Evolutionary conservation across 2,888 invertebrate species (phyloP).

Genomic region (Acanthococcus lagerstroemiae): DNA sequence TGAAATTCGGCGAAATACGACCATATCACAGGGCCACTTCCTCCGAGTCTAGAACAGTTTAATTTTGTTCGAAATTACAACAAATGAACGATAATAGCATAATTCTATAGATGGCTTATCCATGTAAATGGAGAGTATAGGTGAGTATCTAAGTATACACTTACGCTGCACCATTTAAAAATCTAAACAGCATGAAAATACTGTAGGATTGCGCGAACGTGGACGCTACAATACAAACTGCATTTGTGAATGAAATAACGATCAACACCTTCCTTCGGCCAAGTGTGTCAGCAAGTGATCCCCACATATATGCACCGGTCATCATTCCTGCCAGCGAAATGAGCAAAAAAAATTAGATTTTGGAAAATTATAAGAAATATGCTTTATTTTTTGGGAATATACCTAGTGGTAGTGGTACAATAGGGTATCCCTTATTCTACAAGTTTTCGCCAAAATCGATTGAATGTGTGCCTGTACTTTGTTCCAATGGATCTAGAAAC

Average conservation of each 20-base stretch:
- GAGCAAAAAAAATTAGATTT: neutral
- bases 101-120: neutral
- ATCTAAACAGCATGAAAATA: conserved; percentile 80
- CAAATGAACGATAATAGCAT: no score
- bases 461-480: no score
- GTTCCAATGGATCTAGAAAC: no score
- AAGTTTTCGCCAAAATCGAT: no score
- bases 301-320: conserved; percentile 89
- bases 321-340: conserved; percentile 72
- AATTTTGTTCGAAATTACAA: neutral
- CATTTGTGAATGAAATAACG: conserved; percentile 82
- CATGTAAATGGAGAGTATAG: no score
- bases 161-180: conserved; percentile 89
- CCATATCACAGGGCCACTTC: conserved; percentile 88
- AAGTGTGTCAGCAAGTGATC: conserved; percentile 76
- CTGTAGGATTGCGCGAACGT: conserved; percentile 81
- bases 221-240: conserved; percentile 77
- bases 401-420: no score
- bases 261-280: conserved; percentile 81
- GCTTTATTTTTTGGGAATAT: no score
- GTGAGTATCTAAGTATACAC: conserved; percentile 42
- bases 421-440: no score
- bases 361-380: no score
- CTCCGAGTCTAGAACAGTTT: conserved; percentile 57
- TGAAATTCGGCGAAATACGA: conserved; percentile 92